Base-by-base conservation (phyloP, 1,140 invertebrate species). In the Pogonomyrmex californicus region DNA sequence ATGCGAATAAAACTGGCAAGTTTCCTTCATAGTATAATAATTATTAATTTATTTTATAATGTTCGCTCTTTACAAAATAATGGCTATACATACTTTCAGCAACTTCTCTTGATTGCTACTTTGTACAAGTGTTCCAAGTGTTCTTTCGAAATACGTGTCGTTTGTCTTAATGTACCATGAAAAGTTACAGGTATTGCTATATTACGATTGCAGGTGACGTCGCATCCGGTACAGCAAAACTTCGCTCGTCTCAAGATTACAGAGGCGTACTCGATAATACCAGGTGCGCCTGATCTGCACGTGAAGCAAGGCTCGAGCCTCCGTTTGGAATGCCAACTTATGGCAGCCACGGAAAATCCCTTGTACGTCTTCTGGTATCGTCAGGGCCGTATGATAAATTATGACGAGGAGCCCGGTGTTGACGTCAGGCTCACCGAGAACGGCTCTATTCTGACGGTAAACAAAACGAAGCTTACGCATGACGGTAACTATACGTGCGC, bases 331-430 rank as follows among this genome's bases (percentile, higher is more conserved):
- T 98, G 97, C 94, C 96, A 96, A 89, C 95, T 98, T 58, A 96
- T 96, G 90, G 96, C 97, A 60, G 97, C 97, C 56, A 98, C 97
- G 14, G 97, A 98, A 92, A 96, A 97, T 65, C 97, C 97, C 1
- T 95, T 96, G n/a, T 98, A 96, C 95, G 97, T 98, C 58, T 98
- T 98, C 94, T 98, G 97, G 97, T 98, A 97, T 93, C 97, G 97
- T 92, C 96, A 97, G 90, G 96, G 96, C 75, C 96, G 96, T 85
- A 97, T 97, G 97, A 97, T 97, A 88, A 97, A 97, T 92, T 97
- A 97, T 93, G 97, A 97, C 89, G 95, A 95, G n/a, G 96, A 96
- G 77, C 94, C 96, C 17, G 95, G 95, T 91, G 88, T 94, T 82
- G 87, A 95, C 93, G 91, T 95, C 89, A 90, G 95, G 91, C 86